phyloP scores from a whole-genome alignment of 2,113 vertebrate species.

The Etheostoma cragini region DNA sequence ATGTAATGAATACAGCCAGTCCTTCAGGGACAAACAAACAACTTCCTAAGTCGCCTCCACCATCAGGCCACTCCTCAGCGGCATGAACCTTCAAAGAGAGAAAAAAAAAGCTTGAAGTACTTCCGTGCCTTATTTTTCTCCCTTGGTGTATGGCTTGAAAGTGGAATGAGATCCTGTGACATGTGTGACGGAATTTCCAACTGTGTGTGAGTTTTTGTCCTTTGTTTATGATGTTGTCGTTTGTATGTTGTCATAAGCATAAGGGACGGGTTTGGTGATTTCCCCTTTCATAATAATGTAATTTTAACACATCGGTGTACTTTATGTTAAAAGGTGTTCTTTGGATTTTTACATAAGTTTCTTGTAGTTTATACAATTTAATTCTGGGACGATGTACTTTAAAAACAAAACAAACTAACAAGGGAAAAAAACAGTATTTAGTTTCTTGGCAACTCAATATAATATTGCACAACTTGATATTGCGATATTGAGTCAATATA shows the following conservation, averaged over 20 bases:
- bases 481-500: too few relatives aligned
- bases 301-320: not conserved
- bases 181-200: constrained; percentile 36
- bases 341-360: not conserved
- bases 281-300: constrained; percentile 14
- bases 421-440: not conserved
- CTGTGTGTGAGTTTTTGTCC: constrained; percentile 6
- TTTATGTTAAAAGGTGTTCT: not conserved
- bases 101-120: constrained; percentile 53
- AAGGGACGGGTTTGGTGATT: constrained; percentile 2
- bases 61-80: constrained; percentile 61
- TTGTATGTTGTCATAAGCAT: constrained; percentile 43
- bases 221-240: constrained; percentile 19
- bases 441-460: not conserved
- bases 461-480: too few relatives aligned
- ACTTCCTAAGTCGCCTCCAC: constrained; percentile 63
- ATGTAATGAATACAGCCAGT: constrained; percentile 59
- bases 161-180: constrained; percentile 35
- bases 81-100: constrained; percentile 57
- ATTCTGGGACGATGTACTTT: not conserved
- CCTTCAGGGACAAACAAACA: constrained; percentile 79
- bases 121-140: constrained; percentile 30
- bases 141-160: constrained; percentile 35
- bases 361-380: not conserved
- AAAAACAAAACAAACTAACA: not conserved